Base-by-base conservation (phyloP, 1,140 invertebrate species). In the Phymastichus coffea region DNA sequence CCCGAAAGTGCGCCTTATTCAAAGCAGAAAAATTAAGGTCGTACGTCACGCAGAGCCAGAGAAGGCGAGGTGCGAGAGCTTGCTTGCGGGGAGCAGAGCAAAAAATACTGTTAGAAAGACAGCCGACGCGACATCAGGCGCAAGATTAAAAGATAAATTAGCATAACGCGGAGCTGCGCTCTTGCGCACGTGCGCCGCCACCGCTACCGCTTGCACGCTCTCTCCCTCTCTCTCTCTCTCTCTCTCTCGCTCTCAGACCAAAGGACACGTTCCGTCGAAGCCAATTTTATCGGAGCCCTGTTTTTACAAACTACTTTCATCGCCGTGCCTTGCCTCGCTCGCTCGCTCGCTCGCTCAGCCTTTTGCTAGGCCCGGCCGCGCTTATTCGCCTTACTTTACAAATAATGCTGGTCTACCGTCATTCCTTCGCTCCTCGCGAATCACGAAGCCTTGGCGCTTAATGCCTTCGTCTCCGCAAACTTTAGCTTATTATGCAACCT, bases 131-230 rank as follows among this genome's bases (percentile, higher is more conserved):
- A 62, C 44, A 57, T 57, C 55, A 30, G 55, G 55, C 63, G 63
- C 57, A 65, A 71, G 70, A 73, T 74, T 74, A 73, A 74, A 73
- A 71, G 65, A 63, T 51, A 71, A 73, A 74, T 74, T 74, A 71
- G 71, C 72, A 73, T 74, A 74, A 74, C 71, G 70, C 65, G 66
- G 68, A 61, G 63, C 64, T 63, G 58, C 63, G 65, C 60, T 30
- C 35, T 40, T 26, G 41, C 22, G 54, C 44, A 48, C 55, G 55
- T 48, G 44, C 25, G 55, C 35, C n/a, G 17, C 10, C 17, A n/a
- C n/a, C n/a, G n/a, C n/a, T n/a, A n/a, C n/a, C n/a, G n/a, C n/a
- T n/a, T n/a, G n/a, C n/a, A n/a, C n/a, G n/a, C n/a, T n/a, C n/a
- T n/a, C n/a, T n/a, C n/a, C n/a, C n/a, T n/a, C n/a, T n/a, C n/a